These are phyloP conservation scores for Ursus arctos DNA, from an alignment of 2,113 vertebrate species.

Conservation along the genomic window DNA sequence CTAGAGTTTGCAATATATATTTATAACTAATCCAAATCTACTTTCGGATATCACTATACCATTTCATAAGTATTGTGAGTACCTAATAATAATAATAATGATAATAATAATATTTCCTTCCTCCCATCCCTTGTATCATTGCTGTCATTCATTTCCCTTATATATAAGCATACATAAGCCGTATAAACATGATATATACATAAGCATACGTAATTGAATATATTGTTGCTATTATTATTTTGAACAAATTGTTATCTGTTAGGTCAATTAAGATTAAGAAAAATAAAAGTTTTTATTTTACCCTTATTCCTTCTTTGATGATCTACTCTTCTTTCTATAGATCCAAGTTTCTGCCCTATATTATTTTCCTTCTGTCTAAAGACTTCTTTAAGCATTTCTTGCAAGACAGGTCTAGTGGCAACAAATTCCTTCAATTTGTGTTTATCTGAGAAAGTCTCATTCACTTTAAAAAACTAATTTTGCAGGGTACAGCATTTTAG, in stretches of 20 bases:
- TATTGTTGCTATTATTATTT: background rate
- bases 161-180: background rate
- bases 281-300: conserved; percentile 15
- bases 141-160: background rate
- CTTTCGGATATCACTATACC: background rate
- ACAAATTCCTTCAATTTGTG: background rate
- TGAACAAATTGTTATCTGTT: background rate
- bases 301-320: background rate
- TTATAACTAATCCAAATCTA: background rate
- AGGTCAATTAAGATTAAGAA: background rate
- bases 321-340: background rate
- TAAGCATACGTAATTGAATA: background rate
- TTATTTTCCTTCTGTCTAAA: background rate
- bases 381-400: background rate
- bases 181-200: background rate
- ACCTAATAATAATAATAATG: background rate
- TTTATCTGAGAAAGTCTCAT: background rate
- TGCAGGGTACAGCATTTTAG: background rate
- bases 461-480: background rate
- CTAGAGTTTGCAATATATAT: background rate
- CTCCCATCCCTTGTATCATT: background rate
- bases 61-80: background rate
- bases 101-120: background rate
- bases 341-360: background rate
- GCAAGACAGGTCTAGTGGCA: background rate